phyloP scores from a whole-genome alignment of 2,113 vertebrate species.

The Ploceus nigricollis region DNA sequence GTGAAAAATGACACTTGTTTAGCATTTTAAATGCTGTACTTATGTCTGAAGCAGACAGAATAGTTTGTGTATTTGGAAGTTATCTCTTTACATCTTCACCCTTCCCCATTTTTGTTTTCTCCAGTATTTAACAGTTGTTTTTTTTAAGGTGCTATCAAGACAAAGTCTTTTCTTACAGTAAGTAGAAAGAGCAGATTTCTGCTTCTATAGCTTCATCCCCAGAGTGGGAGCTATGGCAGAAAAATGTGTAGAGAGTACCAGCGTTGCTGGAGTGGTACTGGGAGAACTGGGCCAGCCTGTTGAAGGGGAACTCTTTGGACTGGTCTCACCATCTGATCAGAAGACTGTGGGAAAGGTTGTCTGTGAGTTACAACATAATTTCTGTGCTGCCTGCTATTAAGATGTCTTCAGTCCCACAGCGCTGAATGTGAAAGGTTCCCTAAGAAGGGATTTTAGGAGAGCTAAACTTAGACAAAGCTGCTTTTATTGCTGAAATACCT shows the following conservation, averaged over 20 bases:
- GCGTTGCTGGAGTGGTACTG: not conserved
- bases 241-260: not conserved
- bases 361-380: not conserved
- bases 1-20: not conserved
- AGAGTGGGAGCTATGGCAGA: not conserved
- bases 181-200: not conserved
- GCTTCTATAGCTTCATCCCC: not conserved
- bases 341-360: not conserved
- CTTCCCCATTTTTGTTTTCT: not conserved
- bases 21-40: not conserved
- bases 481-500: not conserved
- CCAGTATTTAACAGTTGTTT: not conserved
- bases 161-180: not conserved
- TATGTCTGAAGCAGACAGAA: not conserved
- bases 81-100: not conserved
- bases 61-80: not conserved
- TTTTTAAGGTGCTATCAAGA: not conserved
- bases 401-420: not conserved
- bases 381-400: not conserved
- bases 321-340: not conserved
- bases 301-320: not conserved
- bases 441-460: not conserved
- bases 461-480: not conserved
- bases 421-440: not conserved
- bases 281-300: not conserved